phyloP scores from a whole-genome alignment of 2,888 invertebrate genomes.

The Vesta saturnalis region DNA sequence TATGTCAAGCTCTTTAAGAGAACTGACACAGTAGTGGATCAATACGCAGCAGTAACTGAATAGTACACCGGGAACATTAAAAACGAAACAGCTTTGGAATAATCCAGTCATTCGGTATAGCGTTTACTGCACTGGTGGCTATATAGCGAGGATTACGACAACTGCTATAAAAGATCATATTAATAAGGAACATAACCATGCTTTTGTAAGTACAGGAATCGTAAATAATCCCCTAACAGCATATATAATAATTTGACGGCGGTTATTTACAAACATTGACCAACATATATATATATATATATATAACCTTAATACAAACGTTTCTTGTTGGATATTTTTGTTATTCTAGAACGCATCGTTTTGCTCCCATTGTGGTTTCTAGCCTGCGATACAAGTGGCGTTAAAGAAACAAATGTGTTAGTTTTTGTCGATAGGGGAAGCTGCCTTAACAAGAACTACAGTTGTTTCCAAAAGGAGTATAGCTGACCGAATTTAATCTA shows the following conservation, averaged over 20 bases:
- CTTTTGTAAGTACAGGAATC: conserved; percentile 24
- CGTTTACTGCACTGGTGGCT: conserved; percentile 34
- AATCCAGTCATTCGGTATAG: conserved; percentile 37
- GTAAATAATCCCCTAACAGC: not conserved
- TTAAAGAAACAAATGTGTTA: conserved; percentile 41
- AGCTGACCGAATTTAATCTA: conserved; percentile 43
- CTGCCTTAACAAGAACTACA: conserved; percentile 24
- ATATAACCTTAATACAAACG: conserved; percentile 54
- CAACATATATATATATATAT: conserved; percentile 34
- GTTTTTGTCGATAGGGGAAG: conserved; percentile 33
- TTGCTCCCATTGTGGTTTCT: conserved; percentile 53
- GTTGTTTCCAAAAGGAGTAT: conserved; percentile 18
- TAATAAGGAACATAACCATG: conserved; percentile 38
- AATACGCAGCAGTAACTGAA: conserved; percentile 41
- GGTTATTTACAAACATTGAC: conserved; percentile 37
- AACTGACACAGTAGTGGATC: conserved; percentile 43
- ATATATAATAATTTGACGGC: not conserved
- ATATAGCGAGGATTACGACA: conserved; percentile 38
- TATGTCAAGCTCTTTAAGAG: conserved; percentile 40
- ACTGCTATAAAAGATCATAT: conserved; percentile 39
- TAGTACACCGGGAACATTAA: conserved; percentile 40
- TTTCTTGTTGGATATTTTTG: conserved; percentile 55
- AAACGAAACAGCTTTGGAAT: conserved; percentile 41
- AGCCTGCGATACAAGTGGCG: conserved; percentile 51
- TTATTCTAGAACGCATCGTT: conserved; percentile 50